Evolutionary conservation across 1,140 invertebrate genomes (phyloP), one percentile per base, ranked within the genome.

Genomic region (Lutraria rhynchaena): DNA sequence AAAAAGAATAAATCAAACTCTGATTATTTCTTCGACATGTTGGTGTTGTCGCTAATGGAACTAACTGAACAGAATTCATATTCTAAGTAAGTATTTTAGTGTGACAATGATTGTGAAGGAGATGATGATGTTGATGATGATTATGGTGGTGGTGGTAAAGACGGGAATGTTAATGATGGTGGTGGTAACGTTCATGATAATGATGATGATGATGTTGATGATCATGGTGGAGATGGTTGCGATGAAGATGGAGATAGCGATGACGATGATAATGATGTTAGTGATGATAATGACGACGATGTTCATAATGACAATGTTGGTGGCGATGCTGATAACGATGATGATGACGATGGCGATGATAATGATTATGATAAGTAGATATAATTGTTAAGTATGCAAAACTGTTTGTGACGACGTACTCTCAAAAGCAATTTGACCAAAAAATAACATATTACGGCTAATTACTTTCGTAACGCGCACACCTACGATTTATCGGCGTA

Each of bases 341-440:
- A 31, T 3, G 58, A 60, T 3, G 29, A 1, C n/a, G 58, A 60
- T 1, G 29, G 31, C 3, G 58, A 22, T 24, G 29, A 31, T 60
- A 27, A 60, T 60, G 29, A 60, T 60, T 19, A 60, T 60, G 29
- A 31, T 60, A 31, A 60, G n/a, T n/a, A n/a, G n/a, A n/a, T n/a
- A n/a, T n/a, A n/a, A n/a, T n/a, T n/a, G n/a, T n/a, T n/a, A n/a
- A n/a, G n/a, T n/a, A n/a, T n/a, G n/a, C n/a, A n/a, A n/a, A n/a
- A n/a, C n/a, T n/a, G n/a, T n/a, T n/a, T n/a, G n/a, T n/a, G n/a
- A n/a, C n/a, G n/a, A n/a, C n/a, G n/a, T n/a, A n/a, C n/a, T n/a
- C n/a, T n/a, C n/a, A n/a, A n/a, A n/a, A n/a, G n/a, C n/a, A n/a
- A n/a, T n/a, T n/a, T n/a, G n/a, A n/a, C n/a, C n/a, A n/a, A n/a